Conservation (phyloP, 2,113 vertebrate genomes). For the Sylvia atricapilla region DNA sequence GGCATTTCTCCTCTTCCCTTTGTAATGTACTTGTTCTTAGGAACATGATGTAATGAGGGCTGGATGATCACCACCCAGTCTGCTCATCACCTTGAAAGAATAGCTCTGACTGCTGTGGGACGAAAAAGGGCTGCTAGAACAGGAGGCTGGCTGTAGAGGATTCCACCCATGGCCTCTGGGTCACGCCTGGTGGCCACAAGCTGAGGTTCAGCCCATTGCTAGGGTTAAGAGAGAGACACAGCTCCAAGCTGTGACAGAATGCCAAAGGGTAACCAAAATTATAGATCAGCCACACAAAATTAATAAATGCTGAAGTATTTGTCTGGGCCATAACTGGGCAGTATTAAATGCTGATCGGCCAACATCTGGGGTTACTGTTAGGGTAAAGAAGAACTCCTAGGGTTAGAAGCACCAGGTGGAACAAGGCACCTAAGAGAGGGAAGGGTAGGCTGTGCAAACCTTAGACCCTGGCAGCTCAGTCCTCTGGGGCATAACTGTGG, state of each 20-base stretch:
- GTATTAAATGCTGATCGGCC: background rate
- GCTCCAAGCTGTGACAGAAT: background rate
- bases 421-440: background rate
- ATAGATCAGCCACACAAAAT: background rate
- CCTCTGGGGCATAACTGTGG: background rate
- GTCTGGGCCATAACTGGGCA: background rate
- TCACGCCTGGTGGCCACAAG: background rate
- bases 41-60: background rate
- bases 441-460: background rate
- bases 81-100: background rate
- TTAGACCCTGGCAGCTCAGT: background rate
- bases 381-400: background rate
- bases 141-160: background rate
- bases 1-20: background rate
- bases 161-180: background rate
- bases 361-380: background rate
- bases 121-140: background rate
- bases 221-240: background rate
- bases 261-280: background rate
- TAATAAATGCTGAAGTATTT: background rate
- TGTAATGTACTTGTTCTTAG: background rate
- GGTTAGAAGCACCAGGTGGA: background rate
- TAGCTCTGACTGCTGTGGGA: background rate
- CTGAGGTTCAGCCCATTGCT: background rate
- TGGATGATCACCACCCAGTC: background rate